Percentiles rank a stretch among this genome's conserved stretches.
These are phyloP conservation scores for Leptodactylus fallax DNA, from an alignment of 2,797 vertebrate genomes.

Conservation along the genomic window DNA sequence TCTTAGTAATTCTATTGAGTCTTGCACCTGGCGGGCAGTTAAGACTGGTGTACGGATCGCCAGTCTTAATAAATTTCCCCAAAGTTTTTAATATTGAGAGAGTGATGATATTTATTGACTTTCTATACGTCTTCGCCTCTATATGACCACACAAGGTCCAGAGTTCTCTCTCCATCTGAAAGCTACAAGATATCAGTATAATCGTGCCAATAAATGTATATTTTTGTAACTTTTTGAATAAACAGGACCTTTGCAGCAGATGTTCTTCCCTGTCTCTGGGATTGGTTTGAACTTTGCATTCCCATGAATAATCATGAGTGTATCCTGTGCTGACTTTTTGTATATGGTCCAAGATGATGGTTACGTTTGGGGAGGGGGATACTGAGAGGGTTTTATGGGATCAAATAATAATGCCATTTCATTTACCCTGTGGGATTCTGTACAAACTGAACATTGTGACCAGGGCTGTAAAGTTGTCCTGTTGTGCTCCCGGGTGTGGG, in stretches of 20 bases:
- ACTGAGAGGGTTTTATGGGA: background rate
- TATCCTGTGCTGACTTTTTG: background rate
- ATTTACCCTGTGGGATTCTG: constrained; percentile 11
- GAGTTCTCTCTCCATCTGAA: background rate
- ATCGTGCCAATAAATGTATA: background rate
- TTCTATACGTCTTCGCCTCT: background rate
- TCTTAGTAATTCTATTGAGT: too few species aligned
- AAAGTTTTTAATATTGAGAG: too few species aligned
- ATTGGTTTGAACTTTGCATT: background rate
- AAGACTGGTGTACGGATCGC: too few species aligned
- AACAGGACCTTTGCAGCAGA: background rate
- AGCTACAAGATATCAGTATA: too few species aligned
- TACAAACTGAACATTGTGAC: background rate
- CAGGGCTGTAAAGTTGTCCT: background rate
- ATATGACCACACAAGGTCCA: background rate
- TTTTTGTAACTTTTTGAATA: constrained; percentile 19
- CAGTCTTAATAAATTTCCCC: too few species aligned
- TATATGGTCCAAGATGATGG: background rate
- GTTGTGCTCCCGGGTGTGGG: background rate
- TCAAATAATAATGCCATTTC: background rate
- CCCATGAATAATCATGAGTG: constrained; percentile 6
- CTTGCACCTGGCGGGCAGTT: too few species aligned
- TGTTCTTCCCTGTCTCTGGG: background rate
- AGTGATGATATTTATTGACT: too few species aligned
- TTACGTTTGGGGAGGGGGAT: background rate